phyloP scores from a whole-genome alignment of 1,140 invertebrate species.

The Monomorium pharaonis region DNA sequence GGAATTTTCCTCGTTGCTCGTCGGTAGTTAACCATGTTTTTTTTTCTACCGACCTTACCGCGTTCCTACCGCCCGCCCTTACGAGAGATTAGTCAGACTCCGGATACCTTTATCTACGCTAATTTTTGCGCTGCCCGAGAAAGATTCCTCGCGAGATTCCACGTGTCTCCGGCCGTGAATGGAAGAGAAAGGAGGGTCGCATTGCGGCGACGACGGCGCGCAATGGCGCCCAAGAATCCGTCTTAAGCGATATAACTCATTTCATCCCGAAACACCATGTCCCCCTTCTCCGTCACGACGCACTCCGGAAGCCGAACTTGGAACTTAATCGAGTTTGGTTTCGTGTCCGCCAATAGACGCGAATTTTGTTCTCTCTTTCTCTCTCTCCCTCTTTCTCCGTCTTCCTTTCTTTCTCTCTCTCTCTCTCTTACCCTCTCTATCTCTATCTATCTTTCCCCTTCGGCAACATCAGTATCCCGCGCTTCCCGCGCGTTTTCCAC shows the following conservation, averaged over 20 bases:
- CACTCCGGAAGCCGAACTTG: slow-evolving; percentile 23
- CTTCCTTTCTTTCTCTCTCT: neutral
- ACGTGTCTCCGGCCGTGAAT: slow-evolving; percentile 25
- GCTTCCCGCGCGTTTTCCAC: slow-evolving; percentile 68
- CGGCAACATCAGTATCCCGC: slow-evolving; percentile 66
- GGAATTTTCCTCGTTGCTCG: slow-evolving; percentile 56
- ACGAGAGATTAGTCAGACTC: slow-evolving; percentile 25
- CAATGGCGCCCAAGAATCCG: neutral
- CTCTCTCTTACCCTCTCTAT: neutral
- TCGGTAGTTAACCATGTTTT: slow-evolving; percentile 42
- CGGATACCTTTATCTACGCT: slow-evolving; percentile 51
- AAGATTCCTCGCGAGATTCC: slow-evolving; percentile 55
- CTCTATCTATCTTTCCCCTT: neutral
- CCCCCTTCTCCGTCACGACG: neutral
- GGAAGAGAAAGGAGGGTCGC: neutral
- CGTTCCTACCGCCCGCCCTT: slow-evolving; percentile 17
- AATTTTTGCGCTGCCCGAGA: slow-evolving; percentile 37
- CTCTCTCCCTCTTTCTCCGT: neutral
- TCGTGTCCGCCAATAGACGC: slow-evolving; percentile 25
- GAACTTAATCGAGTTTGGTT: slow-evolving; percentile 51
- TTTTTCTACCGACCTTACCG: slow-evolving; percentile 21
- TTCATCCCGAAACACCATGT: neutral
- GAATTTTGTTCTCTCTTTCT: slow-evolving; percentile 49
- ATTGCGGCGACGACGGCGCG: neutral
- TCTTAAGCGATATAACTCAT: slow-evolving; percentile 45